These are phyloP conservation scores for Paramisgurnus dabryanus DNA, from an alignment of 2,113 vertebrate genomes.

Conservation along the genomic window DNA sequence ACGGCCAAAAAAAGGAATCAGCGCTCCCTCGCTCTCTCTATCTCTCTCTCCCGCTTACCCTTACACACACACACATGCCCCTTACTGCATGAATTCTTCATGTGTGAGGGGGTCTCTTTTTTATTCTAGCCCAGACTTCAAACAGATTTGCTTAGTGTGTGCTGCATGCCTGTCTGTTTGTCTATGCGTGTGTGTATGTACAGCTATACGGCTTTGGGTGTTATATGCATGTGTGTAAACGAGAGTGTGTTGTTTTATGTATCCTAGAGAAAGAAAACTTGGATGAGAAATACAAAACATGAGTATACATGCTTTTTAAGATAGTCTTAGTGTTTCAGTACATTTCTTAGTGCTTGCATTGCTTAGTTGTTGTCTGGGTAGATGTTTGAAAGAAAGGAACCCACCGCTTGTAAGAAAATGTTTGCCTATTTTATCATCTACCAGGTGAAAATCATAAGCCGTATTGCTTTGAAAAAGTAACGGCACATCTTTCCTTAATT, in stretches of 20 bases:
- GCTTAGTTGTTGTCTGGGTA: not conserved
- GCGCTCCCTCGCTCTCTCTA: slow-evolving; percentile 65
- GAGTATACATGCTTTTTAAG: too few species aligned
- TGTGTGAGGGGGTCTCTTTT: slow-evolving; percentile 75
- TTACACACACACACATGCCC: slow-evolving; percentile 59
- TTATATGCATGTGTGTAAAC: not conserved
- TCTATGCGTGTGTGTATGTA: slow-evolving; percentile 38
- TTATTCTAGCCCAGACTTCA: slow-evolving; percentile 78
- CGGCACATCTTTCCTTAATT: not conserved
- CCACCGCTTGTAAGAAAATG: too few species aligned
- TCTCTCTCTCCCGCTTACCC: slow-evolving; percentile 62
- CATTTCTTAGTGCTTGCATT: not conserved
- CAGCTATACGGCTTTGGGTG: slow-evolving; percentile 38
- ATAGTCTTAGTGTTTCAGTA: too few species aligned
- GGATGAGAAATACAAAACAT: not conserved
- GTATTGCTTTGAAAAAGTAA: not conserved
- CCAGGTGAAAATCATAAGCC: not conserved
- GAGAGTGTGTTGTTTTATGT: not conserved
- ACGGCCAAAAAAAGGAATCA: slow-evolving; percentile 78
- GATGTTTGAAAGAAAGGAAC: too few species aligned
- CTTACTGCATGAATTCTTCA: slow-evolving; percentile 80
- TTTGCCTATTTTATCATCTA: not conserved
- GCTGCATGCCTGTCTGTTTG: slow-evolving; percentile 61
- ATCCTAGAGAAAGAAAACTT: not conserved
- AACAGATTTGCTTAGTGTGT: slow-evolving; percentile 80